These are phyloP conservation scores for Heliothis subflexa DNA, from an alignment of 1,140 invertebrate species.

Conservation along the genomic window DNA sequence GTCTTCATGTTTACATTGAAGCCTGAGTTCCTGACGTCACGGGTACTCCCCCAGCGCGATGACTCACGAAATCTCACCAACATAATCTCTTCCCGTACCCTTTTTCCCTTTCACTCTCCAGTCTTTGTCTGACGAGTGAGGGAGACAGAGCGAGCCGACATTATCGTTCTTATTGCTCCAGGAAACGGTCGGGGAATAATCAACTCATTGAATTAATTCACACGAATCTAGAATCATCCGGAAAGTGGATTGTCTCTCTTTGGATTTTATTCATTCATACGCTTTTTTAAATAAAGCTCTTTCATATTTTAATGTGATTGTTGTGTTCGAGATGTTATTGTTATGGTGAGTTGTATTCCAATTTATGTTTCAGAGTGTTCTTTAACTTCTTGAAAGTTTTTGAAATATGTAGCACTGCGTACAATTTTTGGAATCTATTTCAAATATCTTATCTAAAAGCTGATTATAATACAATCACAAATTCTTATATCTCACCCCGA, in stretches of 20 bases:
- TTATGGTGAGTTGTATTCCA: not conserved
- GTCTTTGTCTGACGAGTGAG: conserved; percentile 9
- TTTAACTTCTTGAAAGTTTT: not conserved
- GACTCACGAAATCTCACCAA: conserved; percentile 52
- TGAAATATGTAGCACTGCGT: not conserved
- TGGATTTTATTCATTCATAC: conserved; percentile 46
- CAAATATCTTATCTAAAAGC: not conserved
- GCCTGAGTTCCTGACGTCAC: conserved; percentile 55
- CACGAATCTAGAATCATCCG: conserved; percentile 49
- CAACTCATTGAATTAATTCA: conserved; percentile 53
- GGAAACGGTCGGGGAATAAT: conserved; percentile 46
- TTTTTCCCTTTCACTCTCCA: not conserved
- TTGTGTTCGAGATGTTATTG: conserved; percentile 5
- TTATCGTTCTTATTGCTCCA: conserved; percentile 39
- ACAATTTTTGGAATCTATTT: not conserved
- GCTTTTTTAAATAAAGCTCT: conserved; percentile 26
- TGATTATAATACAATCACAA: not conserved
- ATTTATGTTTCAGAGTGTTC: not conserved
- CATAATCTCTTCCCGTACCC: conserved; percentile 21
- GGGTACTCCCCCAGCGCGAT: conserved; percentile 48
- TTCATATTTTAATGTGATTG: conserved; percentile 36
- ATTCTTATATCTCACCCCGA: not conserved
- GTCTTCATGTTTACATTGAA: conserved; percentile 48
- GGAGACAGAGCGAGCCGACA: conserved; percentile 12
- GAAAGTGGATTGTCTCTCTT: conserved; percentile 44